Evolutionary conservation across 2,113 vertebrate species (phyloP).

Genomic region (Catharus bicknelli): DNA sequence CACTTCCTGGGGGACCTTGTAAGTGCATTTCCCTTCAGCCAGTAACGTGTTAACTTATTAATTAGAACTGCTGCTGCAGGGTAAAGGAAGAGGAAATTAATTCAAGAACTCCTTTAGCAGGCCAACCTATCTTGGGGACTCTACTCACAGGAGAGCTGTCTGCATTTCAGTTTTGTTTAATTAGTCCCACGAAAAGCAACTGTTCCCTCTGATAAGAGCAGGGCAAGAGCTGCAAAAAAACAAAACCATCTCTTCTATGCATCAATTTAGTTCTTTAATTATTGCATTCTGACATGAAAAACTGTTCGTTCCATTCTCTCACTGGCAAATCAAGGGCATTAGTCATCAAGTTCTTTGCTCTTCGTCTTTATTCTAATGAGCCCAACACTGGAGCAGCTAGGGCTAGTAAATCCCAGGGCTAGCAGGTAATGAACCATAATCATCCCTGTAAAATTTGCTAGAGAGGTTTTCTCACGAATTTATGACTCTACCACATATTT

Average conservation of each 20-base stretch:
- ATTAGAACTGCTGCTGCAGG: slow-evolving; percentile 70
- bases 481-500: neutral
- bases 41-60: slow-evolving; percentile 69
- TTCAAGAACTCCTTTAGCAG: slow-evolving; percentile 63
- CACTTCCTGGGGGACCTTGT: slow-evolving; percentile 59
- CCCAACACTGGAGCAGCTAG: neutral
- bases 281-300: slow-evolving; percentile 36
- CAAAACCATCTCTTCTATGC: slow-evolving; percentile 18
- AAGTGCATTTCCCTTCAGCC: slow-evolving; percentile 67
- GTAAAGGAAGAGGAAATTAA: slow-evolving; percentile 67
- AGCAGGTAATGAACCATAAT: neutral
- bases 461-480: neutral
- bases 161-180: slow-evolving; percentile 68
- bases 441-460: neutral
- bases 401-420: slow-evolving; percentile 4
- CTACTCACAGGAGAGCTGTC: slow-evolving; percentile 61
- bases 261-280: slow-evolving; percentile 30
- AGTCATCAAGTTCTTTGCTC: slow-evolving; percentile 10
- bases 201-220: slow-evolving; percentile 53
- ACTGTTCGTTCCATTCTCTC: neutral
- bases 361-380: neutral
- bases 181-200: slow-evolving; percentile 66
- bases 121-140: slow-evolving; percentile 52
- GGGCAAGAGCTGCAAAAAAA: slow-evolving; percentile 15
- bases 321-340: slow-evolving; percentile 22